Percentiles rank a stretch among this genome's conserved stretches.
Conservation (phyloP, 2,888 invertebrate genomes). For the Drosophila limbata region DNA sequence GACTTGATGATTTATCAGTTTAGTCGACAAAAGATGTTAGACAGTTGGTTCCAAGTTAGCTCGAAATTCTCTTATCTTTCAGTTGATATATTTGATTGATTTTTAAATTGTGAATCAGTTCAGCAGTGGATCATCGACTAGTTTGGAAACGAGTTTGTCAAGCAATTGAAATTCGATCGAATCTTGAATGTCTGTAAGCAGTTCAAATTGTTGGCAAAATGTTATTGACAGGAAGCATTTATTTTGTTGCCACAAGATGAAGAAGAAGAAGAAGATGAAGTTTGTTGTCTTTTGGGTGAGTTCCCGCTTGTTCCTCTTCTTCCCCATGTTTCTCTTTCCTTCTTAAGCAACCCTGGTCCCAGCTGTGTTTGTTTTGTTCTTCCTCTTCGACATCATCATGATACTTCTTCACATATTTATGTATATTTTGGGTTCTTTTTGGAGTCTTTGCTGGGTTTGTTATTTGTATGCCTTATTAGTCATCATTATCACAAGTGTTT, state of each 20-base stretch:
- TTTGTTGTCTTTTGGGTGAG: conserved; percentile 23
- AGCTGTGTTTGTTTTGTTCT: conserved; percentile 66
- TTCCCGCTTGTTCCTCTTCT: neutral
- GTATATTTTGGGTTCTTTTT: conserved; percentile 27
- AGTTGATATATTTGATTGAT: neutral
- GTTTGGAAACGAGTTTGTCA: conserved; percentile 7
- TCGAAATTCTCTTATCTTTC: neutral
- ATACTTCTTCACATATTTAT: conserved; percentile 10
- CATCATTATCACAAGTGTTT: conserved; percentile 80
- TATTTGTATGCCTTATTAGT: conserved; percentile 77
- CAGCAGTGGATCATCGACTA: neutral
- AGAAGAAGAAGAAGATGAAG: neutral
- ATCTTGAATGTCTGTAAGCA: conserved; percentile 1
- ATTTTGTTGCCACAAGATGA: conserved; percentile 5
- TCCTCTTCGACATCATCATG: conserved; percentile 12
- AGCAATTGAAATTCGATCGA: conserved; percentile 1
- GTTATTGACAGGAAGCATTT: conserved; percentile 28
- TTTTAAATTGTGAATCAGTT: conserved; percentile 14
- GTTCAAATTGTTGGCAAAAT: neutral
- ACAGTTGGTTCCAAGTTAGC: neutral
- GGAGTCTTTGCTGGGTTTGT: conserved; percentile 42
- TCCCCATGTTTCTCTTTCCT: neutral
- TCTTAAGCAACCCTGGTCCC: conserved; percentile 26
- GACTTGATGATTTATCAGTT: conserved; percentile 1
- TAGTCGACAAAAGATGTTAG: conserved; percentile 8